phyloP scores from a whole-genome alignment of 2,797 vertebrate genomes.

The Fundulus diaphanus region DNA sequence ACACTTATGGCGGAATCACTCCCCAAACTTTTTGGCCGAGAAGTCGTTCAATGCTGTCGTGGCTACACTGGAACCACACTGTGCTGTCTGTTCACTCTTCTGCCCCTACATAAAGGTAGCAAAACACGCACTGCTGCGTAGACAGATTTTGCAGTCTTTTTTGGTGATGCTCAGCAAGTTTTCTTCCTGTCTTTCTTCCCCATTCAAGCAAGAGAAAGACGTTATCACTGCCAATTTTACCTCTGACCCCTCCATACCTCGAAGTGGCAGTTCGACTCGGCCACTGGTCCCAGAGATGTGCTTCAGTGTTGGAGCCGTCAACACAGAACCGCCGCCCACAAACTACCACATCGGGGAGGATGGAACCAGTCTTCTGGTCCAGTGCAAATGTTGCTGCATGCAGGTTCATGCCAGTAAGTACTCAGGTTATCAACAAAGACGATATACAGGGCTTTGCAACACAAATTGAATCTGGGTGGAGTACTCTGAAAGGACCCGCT shows the following conservation, averaged over 20 bases:
- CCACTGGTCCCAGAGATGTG: constrained; percentile 97
- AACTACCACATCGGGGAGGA: constrained; percentile 91
- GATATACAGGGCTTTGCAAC: neutral
- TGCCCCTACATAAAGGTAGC: constrained; percentile 92
- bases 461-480: neutral
- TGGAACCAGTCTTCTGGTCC: constrained; percentile 89
- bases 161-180: neutral
- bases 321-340: constrained; percentile 90
- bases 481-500: neutral
- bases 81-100: constrained; percentile 93
- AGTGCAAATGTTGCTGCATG: constrained; percentile 90
- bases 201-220: constrained; percentile 49
- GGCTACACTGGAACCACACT: constrained; percentile 88
- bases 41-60: constrained; percentile 90
- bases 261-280: constrained; percentile 84
- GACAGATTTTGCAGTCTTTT: neutral
- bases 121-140: neutral
- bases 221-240: constrained; percentile 32
- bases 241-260: constrained; percentile 59
- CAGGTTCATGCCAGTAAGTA: constrained; percentile 97
- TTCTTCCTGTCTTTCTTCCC: neutral
- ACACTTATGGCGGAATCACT: constrained; percentile 90
- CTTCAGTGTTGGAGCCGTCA: constrained; percentile 90
- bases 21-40: constrained; percentile 88
- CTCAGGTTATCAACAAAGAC: neutral